These are phyloP conservation scores for Homarus americanus DNA, from an alignment of 1,140 invertebrate species.

Conservation along the genomic window DNA sequence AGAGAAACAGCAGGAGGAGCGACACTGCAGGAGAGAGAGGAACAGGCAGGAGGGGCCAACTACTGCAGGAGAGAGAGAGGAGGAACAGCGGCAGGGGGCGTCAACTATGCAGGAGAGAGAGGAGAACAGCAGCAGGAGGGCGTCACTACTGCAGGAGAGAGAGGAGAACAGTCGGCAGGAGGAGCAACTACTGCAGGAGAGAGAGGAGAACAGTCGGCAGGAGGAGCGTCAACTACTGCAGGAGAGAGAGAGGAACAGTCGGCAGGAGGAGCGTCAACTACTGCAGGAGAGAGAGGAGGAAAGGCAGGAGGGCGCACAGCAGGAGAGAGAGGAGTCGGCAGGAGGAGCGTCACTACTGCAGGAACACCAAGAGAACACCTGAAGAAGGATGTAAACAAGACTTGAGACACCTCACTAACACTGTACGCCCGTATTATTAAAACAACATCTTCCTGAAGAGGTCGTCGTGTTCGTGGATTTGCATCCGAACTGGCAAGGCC, in stretches of 20 bases:
- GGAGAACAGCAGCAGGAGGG: not conserved
- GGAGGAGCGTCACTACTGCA: not conserved
- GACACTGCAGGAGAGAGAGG: constrained; percentile 33
- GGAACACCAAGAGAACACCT: not conserved
- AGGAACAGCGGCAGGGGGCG: not conserved
- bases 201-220: too few species aligned
- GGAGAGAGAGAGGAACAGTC: too few species aligned
- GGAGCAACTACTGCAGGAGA: not conserved
- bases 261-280: too few species aligned
- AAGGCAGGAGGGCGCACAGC: not conserved
- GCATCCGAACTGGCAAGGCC: too few species aligned
- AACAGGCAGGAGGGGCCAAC: not conserved
- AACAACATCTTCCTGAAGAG: too few species aligned
- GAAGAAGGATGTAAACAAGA: too few species aligned
- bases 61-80: not conserved
- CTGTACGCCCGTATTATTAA: too few species aligned
- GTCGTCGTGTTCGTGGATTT: too few species aligned
- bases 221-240: too few species aligned
- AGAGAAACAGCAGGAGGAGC: not conserved
- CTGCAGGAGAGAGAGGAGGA: constrained; percentile 18
- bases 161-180: too few species aligned
- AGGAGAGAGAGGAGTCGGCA: constrained; percentile 16
- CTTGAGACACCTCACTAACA: too few species aligned
- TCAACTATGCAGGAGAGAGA: constrained; percentile 10
- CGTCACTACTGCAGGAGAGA: not conserved